These are phyloP conservation scores for Dasysyrphus tricinctus DNA, from an alignment of 2,888 invertebrate species.

Conservation along the genomic window DNA sequence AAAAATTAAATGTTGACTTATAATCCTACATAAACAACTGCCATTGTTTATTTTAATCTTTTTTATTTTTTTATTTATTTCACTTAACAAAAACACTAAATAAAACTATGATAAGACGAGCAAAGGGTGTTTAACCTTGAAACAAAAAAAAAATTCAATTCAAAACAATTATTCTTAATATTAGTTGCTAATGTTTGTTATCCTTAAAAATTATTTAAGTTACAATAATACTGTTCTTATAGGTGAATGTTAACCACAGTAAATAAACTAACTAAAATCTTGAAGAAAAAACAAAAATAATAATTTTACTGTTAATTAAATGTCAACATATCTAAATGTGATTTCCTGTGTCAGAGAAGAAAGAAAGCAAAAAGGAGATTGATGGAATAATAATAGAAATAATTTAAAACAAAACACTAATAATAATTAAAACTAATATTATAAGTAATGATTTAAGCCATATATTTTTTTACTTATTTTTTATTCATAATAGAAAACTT, in stretches of 20 bases:
- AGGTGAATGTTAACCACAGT: constrained; percentile 54
- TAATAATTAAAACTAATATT: constrained; percentile 37
- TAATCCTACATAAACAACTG: constrained; percentile 72
- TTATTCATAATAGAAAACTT: constrained; percentile 10
- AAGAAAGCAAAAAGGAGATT: constrained; percentile 45
- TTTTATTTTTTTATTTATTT: constrained; percentile 5
- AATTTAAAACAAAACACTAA: constrained; percentile 8
- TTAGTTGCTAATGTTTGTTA: constrained; percentile 26
- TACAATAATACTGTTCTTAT: constrained; percentile 45
- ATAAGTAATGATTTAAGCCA: constrained; percentile 45
- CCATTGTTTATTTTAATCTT: constrained; percentile 62
- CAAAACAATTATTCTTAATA: constrained; percentile 19
- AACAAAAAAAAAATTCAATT: not conserved
- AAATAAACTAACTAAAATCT: constrained; percentile 1
- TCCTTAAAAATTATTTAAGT: constrained; percentile 40
- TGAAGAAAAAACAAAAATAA: constrained; percentile 26
- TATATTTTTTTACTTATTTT: constrained; percentile 22
- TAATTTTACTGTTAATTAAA: constrained; percentile 71
- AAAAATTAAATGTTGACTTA: constrained; percentile 73
- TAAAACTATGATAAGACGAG: constrained; percentile 25
- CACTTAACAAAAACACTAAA: constrained; percentile 33
- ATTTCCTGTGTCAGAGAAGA: constrained; percentile 66
- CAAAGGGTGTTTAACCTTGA: constrained; percentile 35
- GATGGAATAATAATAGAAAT: constrained; percentile 27
- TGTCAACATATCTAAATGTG: constrained; percentile 75